phyloP scores from a whole-genome alignment of 2,113 vertebrate species.

The Nibea coibor region DNA sequence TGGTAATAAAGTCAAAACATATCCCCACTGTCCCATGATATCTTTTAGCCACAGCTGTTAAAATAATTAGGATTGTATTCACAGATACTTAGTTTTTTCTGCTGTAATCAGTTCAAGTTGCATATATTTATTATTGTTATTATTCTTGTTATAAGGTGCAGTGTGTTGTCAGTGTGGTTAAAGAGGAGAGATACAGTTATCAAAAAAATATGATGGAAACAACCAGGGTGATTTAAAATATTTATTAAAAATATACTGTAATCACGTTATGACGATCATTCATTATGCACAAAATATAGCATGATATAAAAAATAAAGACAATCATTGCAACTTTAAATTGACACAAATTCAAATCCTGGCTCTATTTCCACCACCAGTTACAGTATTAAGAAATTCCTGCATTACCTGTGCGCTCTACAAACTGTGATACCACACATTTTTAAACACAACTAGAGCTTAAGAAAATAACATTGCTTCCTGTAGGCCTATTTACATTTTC shows the following conservation, averaged over 20 bases:
- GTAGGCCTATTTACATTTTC: slow-evolving; percentile 21
- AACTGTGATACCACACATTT: slow-evolving; percentile 21
- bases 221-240: slow-evolving; percentile 41
- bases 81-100: background rate
- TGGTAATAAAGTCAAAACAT: background rate
- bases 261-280: slow-evolving; percentile 44
- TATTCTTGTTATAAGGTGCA: background rate
- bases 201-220: background rate
- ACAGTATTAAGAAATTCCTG: slow-evolving; percentile 56
- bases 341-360: slow-evolving; percentile 54
- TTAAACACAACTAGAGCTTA: slow-evolving; percentile 44
- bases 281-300: slow-evolving; percentile 48
- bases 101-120: background rate
- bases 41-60: background rate
- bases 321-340: slow-evolving; percentile 47
- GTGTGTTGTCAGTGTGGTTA: background rate
- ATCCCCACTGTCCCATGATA: background rate
- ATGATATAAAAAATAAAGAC: slow-evolving; percentile 61
- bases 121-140: background rate
- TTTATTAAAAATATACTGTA: slow-evolving; percentile 74
- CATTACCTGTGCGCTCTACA: slow-evolving; percentile 33
- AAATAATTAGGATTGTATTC: background rate
- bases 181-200: background rate
- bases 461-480: slow-evolving; percentile 49
- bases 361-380: slow-evolving; percentile 54